phyloP scores from a whole-genome alignment of 2,888 invertebrate genomes.

The Pardosa pseudoannulata region DNA sequence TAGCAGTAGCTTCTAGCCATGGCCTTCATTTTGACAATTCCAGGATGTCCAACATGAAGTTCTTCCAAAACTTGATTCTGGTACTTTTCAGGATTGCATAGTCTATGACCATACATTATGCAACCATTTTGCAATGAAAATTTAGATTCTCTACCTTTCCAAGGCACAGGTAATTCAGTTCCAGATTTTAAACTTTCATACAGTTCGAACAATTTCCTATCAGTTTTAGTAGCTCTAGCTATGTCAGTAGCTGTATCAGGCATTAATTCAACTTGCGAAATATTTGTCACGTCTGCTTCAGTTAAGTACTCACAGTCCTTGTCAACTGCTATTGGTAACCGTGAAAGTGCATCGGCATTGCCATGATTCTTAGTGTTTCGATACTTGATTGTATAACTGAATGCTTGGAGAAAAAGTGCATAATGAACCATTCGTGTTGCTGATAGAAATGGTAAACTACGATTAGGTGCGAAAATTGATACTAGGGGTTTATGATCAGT shows the following conservation, averaged over 20 bases:
- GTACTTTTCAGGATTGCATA: conserved; percentile 50
- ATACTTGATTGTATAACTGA: conserved; percentile 51
- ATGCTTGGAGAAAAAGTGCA: conserved; percentile 55
- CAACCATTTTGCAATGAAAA: conserved; percentile 53
- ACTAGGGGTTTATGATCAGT: conserved; percentile 52
- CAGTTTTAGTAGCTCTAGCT: conserved; percentile 54
- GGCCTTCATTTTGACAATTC: conserved; percentile 47
- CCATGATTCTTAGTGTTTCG: conserved; percentile 50
- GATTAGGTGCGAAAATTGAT: conserved; percentile 56
- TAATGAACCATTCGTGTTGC: conserved; percentile 55
- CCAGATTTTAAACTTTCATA: conserved; percentile 51
- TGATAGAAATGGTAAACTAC: conserved; percentile 57
- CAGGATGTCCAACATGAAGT: conserved; percentile 42
- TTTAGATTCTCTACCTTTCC: conserved; percentile 52
- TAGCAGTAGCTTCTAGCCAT: conserved; percentile 45
- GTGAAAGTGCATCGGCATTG: conserved; percentile 51
- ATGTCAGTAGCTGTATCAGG: conserved; percentile 49
- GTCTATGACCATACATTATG: conserved; percentile 49
- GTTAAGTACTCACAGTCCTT: conserved; percentile 47
- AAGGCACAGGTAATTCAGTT: conserved; percentile 49
- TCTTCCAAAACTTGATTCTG: conserved; percentile 59
- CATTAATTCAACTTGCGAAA: conserved; percentile 51
- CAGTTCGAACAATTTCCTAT: conserved; percentile 51
- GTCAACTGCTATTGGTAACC: conserved; percentile 46
- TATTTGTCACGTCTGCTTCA: conserved; percentile 50